Evolutionary conservation across 1,140 invertebrate genomes (phyloP).

Genomic region (Hyles vespertilio): DNA sequence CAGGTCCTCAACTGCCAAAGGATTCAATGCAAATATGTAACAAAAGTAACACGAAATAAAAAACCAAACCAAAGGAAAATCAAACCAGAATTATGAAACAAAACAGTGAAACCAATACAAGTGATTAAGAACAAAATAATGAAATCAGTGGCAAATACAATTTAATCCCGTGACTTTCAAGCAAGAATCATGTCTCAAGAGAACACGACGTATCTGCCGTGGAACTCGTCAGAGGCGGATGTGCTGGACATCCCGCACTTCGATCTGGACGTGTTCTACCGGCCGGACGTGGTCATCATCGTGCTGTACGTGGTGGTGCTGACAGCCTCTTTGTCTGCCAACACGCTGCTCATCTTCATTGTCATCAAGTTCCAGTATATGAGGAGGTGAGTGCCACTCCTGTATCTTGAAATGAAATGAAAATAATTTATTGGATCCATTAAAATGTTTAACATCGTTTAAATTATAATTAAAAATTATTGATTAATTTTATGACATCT

Average conservation of each 20-base stretch:
- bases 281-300: constrained; percentile 75
- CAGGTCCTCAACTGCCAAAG: not conserved
- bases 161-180: not conserved
- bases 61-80: not conserved
- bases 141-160: not conserved
- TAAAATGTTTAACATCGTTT: no score
- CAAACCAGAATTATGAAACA: not conserved
- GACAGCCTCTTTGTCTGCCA: constrained; percentile 77
- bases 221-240: constrained; percentile 28
- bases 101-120: no score
- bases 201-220: constrained; percentile 1
- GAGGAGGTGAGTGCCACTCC: constrained; percentile 76
- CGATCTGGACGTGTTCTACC: constrained; percentile 62
- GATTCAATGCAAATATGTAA: not conserved
- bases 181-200: not conserved
- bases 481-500: no score
- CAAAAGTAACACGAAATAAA: not conserved
- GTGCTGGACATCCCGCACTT: constrained; percentile 29
- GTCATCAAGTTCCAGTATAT: constrained; percentile 82
- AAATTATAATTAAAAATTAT: no score
- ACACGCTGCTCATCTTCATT: constrained; percentile 80
- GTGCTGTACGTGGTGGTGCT: constrained; percentile 78
- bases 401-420: no score
- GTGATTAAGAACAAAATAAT: not conserved
- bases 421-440: no score